Percentiles rank a stretch among this genome's conserved stretches.
Evolutionary conservation across 2,888 invertebrate species (phyloP).

Genomic region (Teleiodes luculella): DNA sequence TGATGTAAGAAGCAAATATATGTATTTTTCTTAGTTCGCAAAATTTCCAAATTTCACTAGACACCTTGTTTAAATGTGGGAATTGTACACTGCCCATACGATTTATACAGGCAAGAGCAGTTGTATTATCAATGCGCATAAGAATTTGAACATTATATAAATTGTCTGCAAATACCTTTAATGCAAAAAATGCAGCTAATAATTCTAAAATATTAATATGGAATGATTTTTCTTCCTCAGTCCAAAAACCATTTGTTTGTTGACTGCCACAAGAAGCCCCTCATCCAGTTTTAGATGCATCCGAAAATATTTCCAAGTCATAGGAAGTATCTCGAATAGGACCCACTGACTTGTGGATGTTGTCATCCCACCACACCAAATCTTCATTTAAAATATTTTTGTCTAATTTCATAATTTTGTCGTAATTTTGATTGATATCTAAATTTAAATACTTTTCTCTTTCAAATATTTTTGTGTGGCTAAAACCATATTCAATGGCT

Average conservation of each 20-base stretch:
- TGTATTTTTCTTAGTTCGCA: no score
- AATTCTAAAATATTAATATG: constrained; percentile 4
- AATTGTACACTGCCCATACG: no score
- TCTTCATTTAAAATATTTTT: no score
- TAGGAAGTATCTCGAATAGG: not conserved
- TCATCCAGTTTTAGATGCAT: not conserved
- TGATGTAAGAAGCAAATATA: no score
- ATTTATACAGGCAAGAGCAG: not conserved
- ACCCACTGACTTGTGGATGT: not conserved
- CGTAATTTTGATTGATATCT: not conserved
- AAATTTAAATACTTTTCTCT: no score
- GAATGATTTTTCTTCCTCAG: not conserved
- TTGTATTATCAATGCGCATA: constrained; percentile 2
- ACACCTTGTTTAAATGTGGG: no score
- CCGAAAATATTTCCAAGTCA: not conserved
- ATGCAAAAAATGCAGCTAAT: not conserved
- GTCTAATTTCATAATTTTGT: not conserved
- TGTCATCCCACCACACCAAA: not conserved
- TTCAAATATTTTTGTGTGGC: not conserved
- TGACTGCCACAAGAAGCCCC: not conserved
- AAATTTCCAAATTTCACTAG: no score
- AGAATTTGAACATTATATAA: not conserved
- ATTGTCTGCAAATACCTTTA: constrained; percentile 1
- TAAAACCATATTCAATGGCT: no score
- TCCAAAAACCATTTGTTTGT: constrained; percentile 1